Evolutionary conservation across 2,113 vertebrate genomes (phyloP), one percentile per base, ranked within the genome.

Genomic region (Cardinalis cardinalis): DNA sequence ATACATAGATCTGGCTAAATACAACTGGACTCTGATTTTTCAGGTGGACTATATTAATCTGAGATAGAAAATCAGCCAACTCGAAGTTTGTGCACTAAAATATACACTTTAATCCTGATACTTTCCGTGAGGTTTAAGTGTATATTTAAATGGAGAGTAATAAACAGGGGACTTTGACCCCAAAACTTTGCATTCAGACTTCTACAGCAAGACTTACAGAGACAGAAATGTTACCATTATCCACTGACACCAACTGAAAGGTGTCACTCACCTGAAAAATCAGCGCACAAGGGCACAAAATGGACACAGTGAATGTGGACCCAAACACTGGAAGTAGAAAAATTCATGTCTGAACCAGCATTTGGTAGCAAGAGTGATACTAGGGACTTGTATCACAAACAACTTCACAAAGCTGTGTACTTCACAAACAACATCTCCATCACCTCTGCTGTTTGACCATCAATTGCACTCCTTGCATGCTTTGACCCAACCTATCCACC

Each of bases 261-360:
- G 23, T 41, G 25, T 4, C 38, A 18, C 9, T 17, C 6, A 31
- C 31, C 16, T 21, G 34, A 61, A 74, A 81, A 82, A 40, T 51
- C 66, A 64, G 19, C 1, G 2, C 18, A 46, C 0, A 0, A 58
- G 14, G 9, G 24, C 29, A n/a, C 26, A 38, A 65, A 53, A 87
- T 14, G 14, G 25, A 61, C 14, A 34, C 14, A 12, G 48, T 9
- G 14, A 68, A 61, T 31, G 20, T 0, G 9, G 31, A 32, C 20
- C 18, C 34, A 59, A 34, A 59, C 23, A 36, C 15, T 43, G 11
- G 14, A 63, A 49, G 29, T 0, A 77, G 32, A 58, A 92, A 38
- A 91, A 41, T 31, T 17, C 1, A 1, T 10, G 9, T 60, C 46
- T 70, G 32, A 73, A 43, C 14, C 66, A 56, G 10, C 2, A 15